A percentile compares a stretch with the other conserved stretches of the same genome.
phyloP scores from a whole-genome alignment of 2,888 invertebrate genomes.

The Brassicogethes aeneus region DNA sequence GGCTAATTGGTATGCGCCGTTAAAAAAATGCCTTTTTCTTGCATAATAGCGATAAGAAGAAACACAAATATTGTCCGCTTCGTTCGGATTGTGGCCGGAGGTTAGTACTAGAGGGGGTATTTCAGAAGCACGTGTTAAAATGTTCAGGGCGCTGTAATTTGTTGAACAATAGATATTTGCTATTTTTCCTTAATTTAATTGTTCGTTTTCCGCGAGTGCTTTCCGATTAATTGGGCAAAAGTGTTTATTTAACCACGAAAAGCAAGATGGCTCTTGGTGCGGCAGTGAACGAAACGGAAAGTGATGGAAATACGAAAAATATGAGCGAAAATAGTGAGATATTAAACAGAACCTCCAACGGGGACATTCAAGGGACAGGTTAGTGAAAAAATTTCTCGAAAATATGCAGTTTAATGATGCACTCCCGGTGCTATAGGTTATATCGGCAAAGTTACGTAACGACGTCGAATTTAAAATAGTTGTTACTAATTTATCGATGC shows the following conservation, averaged over 20 bases:
- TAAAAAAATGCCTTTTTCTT: too few relatives aligned
- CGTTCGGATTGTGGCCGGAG: neutral
- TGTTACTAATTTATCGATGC: too few relatives aligned
- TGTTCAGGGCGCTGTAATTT: constrained; percentile 16
- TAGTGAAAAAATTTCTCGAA: too few relatives aligned
- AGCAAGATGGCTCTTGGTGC: constrained; percentile 32
- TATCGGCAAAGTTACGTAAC: too few relatives aligned
- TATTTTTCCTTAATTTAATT: neutral
- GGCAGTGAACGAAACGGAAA: constrained; percentile 24
- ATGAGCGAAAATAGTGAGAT: constrained; percentile 17
- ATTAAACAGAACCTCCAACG: constrained; percentile 16
- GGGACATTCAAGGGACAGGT: constrained; percentile 18
- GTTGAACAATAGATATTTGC: constrained; percentile 3
- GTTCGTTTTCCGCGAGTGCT: too few relatives aligned
- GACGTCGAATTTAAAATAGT: too few relatives aligned
- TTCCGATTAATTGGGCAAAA: too few relatives aligned
- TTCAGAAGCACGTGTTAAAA: constrained; percentile 27
- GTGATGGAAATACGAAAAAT: constrained; percentile 21
- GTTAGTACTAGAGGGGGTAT: constrained; percentile 17
- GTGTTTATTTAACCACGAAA: constrained; percentile 3
- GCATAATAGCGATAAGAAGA: neutral
- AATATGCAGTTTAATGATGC: too few relatives aligned
- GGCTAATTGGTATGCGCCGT: too few relatives aligned
- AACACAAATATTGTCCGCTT: neutral
- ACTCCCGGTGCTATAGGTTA: too few relatives aligned